A percentile compares a stretch with the other conserved stretches of the same genome.
Conservation (phyloP, 2,113 vertebrate species). For the Tenrec ecaudatus region DNA sequence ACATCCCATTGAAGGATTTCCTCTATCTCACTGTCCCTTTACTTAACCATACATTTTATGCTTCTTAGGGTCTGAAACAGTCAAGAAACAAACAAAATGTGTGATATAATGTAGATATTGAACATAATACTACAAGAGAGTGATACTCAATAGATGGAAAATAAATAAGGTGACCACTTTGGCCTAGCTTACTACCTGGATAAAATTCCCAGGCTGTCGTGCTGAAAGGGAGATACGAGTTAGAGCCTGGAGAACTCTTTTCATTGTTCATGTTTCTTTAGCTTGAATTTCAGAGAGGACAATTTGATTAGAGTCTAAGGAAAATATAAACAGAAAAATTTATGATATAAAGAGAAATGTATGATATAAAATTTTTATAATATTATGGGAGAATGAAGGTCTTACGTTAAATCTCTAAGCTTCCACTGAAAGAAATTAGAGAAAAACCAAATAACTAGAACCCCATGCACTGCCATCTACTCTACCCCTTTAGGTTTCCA, state of each 20-base stretch:
- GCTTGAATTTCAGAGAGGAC: neutral
- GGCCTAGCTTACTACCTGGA: neutral
- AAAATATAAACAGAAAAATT: neutral
- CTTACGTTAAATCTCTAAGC: neutral
- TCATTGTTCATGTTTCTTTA: neutral
- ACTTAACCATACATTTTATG: too few relatives aligned
- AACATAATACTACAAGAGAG: neutral
- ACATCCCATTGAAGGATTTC: too few relatives aligned
- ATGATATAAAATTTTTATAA: neutral
- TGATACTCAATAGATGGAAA: neutral
- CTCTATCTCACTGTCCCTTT: too few relatives aligned
- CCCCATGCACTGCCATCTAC: too few relatives aligned
- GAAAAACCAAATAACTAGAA: too few relatives aligned
- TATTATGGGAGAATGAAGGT: neutral
- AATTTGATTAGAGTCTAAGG: neutral
- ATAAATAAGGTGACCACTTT: neutral
- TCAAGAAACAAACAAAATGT: neutral
- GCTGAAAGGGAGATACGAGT: neutral
- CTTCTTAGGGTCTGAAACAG: too few relatives aligned
- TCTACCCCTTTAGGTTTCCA: too few relatives aligned
- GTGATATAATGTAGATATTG: neutral
- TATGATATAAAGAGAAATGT: neutral
- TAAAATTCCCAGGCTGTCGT: neutral
- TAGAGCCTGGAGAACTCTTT: neutral
- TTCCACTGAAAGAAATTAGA: too few relatives aligned